Evolutionary conservation across 2,113 vertebrate species (phyloP).

Genomic region (Sylvia atricapilla): DNA sequence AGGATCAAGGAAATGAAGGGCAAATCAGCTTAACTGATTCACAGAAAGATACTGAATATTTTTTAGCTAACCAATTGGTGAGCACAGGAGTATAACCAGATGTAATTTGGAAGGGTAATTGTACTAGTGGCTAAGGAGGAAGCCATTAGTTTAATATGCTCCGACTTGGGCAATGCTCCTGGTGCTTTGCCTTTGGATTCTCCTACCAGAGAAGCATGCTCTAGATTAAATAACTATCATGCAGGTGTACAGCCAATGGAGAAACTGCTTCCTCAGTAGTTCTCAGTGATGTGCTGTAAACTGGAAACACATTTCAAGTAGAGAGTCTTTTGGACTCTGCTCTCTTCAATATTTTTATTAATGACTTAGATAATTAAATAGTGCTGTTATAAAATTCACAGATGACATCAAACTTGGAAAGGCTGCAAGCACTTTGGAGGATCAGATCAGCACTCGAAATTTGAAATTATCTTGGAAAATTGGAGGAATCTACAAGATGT

Average conservation of each 20-base stretch:
- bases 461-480: conserved; percentile 6
- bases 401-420: conserved; percentile 1
- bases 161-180: neutral
- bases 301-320: neutral
- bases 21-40: conserved; percentile 5
- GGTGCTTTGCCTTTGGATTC: neutral
- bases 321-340: neutral
- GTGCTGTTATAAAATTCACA: neutral
- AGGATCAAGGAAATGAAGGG: neutral
- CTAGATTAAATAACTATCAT: neutral
- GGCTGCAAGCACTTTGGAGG: neutral
- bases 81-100: neutral
- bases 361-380: neutral
- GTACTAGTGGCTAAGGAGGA: neutral
- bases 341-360: conserved; percentile 26
- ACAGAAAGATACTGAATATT: neutral
- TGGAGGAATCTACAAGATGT: neutral
- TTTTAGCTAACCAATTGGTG: neutral
- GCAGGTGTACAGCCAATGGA: neutral
- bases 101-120: neutral
- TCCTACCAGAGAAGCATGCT: neutral
- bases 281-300: neutral
- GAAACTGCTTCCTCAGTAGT: neutral
- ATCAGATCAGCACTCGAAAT: conserved; percentile 8
- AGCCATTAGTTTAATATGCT: neutral